phyloP scores from a whole-genome alignment of 2,797 vertebrate species.

The Eidolon dupreanum region DNA sequence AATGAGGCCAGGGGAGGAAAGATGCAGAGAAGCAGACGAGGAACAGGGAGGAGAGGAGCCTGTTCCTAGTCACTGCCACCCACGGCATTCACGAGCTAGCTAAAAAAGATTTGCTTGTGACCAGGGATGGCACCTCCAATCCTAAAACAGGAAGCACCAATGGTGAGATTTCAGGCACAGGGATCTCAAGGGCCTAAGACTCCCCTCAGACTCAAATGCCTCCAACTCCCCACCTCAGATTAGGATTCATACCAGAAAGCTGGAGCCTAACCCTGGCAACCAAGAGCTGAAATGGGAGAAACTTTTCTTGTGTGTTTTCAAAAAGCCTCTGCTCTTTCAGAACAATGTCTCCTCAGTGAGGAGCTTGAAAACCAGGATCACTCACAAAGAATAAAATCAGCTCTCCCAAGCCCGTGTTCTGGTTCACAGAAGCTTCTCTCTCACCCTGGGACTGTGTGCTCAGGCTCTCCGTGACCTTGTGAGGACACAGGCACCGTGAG shows the following conservation, averaged over 20 bases:
- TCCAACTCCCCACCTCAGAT: background rate
- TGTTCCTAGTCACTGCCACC: background rate
- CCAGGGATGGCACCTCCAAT: rapidly evolving
- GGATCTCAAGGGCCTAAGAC: rapidly evolving
- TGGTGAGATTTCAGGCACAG: background rate
- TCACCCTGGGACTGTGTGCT: background rate
- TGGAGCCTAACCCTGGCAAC: background rate
- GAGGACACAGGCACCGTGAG: background rate
- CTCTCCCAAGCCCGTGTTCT: background rate
- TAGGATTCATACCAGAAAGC: background rate
- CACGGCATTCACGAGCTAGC: background rate
- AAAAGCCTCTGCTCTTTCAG: constrained; percentile 51
- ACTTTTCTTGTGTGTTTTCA: background rate
- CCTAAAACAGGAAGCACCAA: background rate
- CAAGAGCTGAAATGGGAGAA: background rate
- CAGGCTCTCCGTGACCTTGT: background rate
- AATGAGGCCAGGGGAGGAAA: background rate
- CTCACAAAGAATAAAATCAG: background rate
- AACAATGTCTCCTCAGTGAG: background rate
- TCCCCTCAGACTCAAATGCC: background rate
- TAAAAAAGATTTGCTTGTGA: background rate
- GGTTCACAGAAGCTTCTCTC: background rate
- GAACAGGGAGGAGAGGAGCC: background rate
- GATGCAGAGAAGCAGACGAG: background rate
- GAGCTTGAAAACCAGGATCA: background rate